Conservation (phyloP, 2,888 invertebrate species). For the Drosophila helvetica region DNA sequence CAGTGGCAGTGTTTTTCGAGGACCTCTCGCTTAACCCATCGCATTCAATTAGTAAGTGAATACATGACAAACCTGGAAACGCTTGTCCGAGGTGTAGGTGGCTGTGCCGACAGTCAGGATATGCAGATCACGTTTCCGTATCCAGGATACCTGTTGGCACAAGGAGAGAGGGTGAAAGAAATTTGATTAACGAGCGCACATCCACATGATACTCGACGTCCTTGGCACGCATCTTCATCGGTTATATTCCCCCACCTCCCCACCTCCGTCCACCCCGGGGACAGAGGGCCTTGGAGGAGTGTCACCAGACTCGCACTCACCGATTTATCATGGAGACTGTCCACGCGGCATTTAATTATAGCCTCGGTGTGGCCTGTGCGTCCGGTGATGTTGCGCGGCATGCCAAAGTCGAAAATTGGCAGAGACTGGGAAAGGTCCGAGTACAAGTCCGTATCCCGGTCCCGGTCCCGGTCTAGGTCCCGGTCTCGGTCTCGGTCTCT, state of each 20-base stretch:
- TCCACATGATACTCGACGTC: conserved; percentile 37
- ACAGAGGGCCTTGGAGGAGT: background rate
- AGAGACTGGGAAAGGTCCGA: conserved; percentile 50
- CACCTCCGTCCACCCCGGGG: background rate
- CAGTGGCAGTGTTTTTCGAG: background rate
- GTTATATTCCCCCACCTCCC: background rate
- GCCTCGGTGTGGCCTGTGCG: conserved; percentile 93
- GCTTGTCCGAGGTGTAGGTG: conserved; percentile 82
- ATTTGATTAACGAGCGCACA: conserved; percentile 58
- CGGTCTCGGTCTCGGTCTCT: background rate
- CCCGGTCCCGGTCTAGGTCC: background rate
- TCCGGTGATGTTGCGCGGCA: conserved; percentile 93
- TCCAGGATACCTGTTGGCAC: conserved; percentile 80
- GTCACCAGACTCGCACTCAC: conserved; percentile 83
- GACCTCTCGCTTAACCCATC: conserved; percentile 22
- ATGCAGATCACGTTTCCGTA: conserved; percentile 82
- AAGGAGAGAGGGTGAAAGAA: conserved; percentile 13
- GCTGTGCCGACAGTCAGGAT: conserved; percentile 81
- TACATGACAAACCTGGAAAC: conserved; percentile 72
- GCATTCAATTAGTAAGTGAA: conserved; percentile 36
- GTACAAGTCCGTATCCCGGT: conserved; percentile 22
- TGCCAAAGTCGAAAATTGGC: conserved; percentile 92
- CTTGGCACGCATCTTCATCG: conserved; percentile 38
- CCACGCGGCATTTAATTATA: conserved; percentile 93
- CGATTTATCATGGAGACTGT: conserved; percentile 94